Evolutionary conservation across 2,113 vertebrate species (phyloP).

Genomic region (Saccopteryx leptura): DNA sequence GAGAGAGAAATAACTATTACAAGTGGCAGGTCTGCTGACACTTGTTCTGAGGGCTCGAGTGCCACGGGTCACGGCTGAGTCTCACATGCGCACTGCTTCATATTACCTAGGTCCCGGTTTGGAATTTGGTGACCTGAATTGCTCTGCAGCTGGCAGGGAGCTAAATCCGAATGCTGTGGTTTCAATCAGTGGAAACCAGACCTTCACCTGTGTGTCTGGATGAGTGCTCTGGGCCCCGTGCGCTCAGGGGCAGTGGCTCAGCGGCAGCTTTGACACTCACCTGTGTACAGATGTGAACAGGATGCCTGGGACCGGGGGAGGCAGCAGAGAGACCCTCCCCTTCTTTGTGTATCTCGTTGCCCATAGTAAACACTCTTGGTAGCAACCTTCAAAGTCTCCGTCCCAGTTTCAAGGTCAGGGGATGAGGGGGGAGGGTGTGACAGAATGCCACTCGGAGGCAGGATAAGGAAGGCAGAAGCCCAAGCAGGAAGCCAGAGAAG

Average conservation of each 20-base stretch:
- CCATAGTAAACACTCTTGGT: neutral
- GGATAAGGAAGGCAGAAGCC: neutral
- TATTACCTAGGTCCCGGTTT: neutral
- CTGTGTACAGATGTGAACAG: fast-evolving
- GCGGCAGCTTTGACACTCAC: fast-evolving
- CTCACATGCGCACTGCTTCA: neutral
- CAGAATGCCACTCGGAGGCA: neutral
- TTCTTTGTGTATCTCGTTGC: too few relatives aligned
- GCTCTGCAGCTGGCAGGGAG: neutral
- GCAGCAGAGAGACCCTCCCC: neutral
- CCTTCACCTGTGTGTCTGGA: fast-evolving
- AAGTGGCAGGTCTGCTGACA: neutral
- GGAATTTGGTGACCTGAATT: neutral
- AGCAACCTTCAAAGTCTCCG: neutral
- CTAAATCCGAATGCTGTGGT: neutral
- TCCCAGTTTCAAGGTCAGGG: neutral
- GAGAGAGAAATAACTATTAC: neutral
- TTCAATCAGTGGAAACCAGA: neutral
- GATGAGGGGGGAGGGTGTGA: neutral
- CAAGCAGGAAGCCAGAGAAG: neutral
- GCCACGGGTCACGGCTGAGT: neutral
- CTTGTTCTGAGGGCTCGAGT: neutral
- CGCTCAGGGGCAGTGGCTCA: fast-evolving
- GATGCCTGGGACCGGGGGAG: neutral
- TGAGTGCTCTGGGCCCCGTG: fast-evolving